Percentiles rank a stretch among this genome's conserved stretches.
These are phyloP conservation scores for Pectinophora gossypiella DNA, from an alignment of 1,140 invertebrate genomes.

Conservation along the genomic window DNA sequence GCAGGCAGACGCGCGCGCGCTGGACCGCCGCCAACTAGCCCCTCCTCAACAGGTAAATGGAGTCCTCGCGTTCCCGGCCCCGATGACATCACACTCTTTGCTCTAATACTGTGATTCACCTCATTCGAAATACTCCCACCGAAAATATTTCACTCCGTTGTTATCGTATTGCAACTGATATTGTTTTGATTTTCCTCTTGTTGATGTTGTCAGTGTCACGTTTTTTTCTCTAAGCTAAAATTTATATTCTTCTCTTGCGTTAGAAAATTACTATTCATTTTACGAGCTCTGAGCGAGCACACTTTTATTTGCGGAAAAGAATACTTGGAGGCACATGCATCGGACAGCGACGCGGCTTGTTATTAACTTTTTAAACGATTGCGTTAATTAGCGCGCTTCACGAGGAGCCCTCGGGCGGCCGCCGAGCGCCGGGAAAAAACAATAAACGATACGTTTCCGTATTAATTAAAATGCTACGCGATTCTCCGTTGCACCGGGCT, in stretches of 20 bases:
- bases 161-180: not conserved
- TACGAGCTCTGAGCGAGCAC: not conserved
- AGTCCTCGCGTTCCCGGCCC: conserved; percentile 30
- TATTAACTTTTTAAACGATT: conserved; percentile 73
- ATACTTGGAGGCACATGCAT: conserved; percentile 43
- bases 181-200: not conserved
- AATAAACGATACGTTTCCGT: conserved; percentile 53
- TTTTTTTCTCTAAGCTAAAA: not conserved
- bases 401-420: conserved; percentile 46
- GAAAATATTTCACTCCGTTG: conserved; percentile 18
- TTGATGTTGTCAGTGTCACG: too few species aligned
- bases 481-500: conserved; percentile 13
- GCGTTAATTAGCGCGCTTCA: conserved; percentile 68
- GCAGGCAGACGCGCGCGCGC: conserved; percentile 13
- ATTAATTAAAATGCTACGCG: conserved; percentile 56
- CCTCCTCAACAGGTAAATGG: conserved; percentile 65
- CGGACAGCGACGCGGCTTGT: conserved; percentile 57
- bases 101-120: conserved; percentile 41
- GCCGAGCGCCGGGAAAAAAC: conserved; percentile 36
- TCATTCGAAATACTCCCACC: conserved; percentile 40
- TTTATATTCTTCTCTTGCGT: not conserved
- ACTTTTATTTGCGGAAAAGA: conserved; percentile 12
- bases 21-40: conserved; percentile 59
- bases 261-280: not conserved
- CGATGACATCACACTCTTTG: conserved; percentile 58